A percentile compares a stretch with the other conserved stretches of the same genome.
Evolutionary conservation across 37 sponge, comb jelly and placozoan genomes (phyloP).

Genomic region (Chondrilla cf. caribensis): DNA sequence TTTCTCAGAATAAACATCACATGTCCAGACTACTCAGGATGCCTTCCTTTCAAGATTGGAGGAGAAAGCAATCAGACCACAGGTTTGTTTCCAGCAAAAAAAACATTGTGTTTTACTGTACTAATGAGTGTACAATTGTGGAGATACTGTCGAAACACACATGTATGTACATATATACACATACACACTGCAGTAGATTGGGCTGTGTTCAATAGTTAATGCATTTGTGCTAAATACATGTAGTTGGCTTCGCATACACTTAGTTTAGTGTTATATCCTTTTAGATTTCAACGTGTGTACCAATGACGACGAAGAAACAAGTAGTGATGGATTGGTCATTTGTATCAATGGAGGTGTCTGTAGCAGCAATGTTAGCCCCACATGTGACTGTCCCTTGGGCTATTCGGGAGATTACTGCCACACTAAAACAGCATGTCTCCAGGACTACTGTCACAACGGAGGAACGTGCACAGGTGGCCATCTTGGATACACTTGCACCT

Average conservation of each 20-base stretch:
- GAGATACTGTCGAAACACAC: too few species aligned
- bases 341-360: slow-evolving; percentile 23
- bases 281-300: neutral
- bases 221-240: too few species aligned
- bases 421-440: neutral
- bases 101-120: too few species aligned
- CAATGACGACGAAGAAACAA: too few species aligned
- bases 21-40: slow-evolving; percentile 17
- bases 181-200: too few species aligned
- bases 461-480: slow-evolving; percentile 23
- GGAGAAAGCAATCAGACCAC: slow-evolving; percentile 1
- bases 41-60: slow-evolving; percentile 23
- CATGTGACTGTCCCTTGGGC: slow-evolving; percentile 2
- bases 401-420: slow-evolving; percentile 16
- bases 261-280: too few species aligned
- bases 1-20: slow-evolving; percentile 21
- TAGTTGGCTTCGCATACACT: too few species aligned
- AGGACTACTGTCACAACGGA: slow-evolving; percentile 16
- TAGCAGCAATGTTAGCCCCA: neutral
- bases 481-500: neutral
- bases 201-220: too few species aligned
- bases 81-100: neutral
- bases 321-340: neutral
- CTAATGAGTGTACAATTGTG: too few species aligned
- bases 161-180: too few species aligned